Evolutionary conservation across 2,113 vertebrate genomes (phyloP), one percentile per base, ranked within the genome.

Genomic region (Todiramphus chloris): DNA sequence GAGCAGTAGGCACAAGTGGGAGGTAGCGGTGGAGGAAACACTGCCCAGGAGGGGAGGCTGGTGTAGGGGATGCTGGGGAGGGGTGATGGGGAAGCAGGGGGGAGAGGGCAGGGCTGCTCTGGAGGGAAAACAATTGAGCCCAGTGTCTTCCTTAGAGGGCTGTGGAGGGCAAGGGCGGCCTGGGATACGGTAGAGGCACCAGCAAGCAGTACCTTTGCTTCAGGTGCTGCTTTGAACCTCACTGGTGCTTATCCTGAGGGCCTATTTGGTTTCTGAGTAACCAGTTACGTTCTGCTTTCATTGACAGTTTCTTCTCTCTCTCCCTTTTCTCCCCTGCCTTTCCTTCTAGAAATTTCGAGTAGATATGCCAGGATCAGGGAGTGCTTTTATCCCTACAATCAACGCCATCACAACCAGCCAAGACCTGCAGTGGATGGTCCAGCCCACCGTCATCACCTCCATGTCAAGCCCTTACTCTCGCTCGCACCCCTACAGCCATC

Each of bases 361-460:
- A 96, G 99, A 99, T 98, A 99, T 99, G 99, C 99, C 99, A 97
- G 99, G 99, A 96, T 99, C 99, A 82, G 99, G 99, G 98, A 99
- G 99, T 70, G 99, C 99, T 98, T 99, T 99, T 94, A 99, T 99
- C 86, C 99, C 99, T 31, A 99, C 99, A 21, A 99, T 99, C 97
- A 99, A 99, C 97, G 99, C 99, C 98, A 99, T 99, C 97, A 99
- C 99, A 27, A 99, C 99, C 95, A 99, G 99, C 98, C 99, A 99
- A 97, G 99, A 99, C 98, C 98, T 99, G 62, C 99, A 99, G 99
- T 99, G 99, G 99, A 99, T 99, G 99, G 99, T 99, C 43, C 99
- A 99, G 97, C 99, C 99, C 89, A 99, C 99, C 0, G 99, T 99
- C 89, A 99, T 99, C 98, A 99, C 99, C 95, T 99, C 99, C 97